A percentile compares a stretch with the other conserved stretches of the same genome.
Evolutionary conservation across 2,888 invertebrate genomes (phyloP).

Genomic region (Fragum whitleyi): DNA sequence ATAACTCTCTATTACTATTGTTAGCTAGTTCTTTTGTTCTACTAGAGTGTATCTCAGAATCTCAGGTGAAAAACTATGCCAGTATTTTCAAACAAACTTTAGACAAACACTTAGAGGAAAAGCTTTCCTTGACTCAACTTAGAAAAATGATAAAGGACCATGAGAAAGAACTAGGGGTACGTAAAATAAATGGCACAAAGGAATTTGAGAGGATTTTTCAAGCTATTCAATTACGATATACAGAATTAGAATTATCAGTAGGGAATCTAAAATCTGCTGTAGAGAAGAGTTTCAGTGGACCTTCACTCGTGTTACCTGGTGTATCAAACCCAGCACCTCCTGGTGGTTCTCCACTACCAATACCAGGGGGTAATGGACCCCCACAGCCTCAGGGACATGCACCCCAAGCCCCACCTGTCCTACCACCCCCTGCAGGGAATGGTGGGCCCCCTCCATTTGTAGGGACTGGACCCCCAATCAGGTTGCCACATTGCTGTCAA

Average conservation of each 20-base stretch:
- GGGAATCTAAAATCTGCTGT: conserved; percentile 39
- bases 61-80: conserved; percentile 28
- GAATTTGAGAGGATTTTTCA: conserved; percentile 41
- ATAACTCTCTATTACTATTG: neutral
- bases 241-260: conserved; percentile 42
- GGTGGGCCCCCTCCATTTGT: conserved; percentile 7
- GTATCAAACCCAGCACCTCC: neutral
- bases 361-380: neutral
- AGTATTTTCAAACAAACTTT: conserved; percentile 39
- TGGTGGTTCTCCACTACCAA: conserved; percentile 1
- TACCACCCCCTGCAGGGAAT: neutral
- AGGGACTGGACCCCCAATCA: conserved; percentile 11
- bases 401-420: neutral
- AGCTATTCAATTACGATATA: conserved; percentile 40
- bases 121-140: conserved; percentile 35
- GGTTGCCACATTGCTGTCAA: conserved; percentile 39
- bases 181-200: conserved; percentile 38
- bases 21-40: neutral
- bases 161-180: conserved; percentile 38
- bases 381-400: neutral
- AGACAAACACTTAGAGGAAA: conserved; percentile 48
- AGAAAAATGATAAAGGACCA: conserved; percentile 38
- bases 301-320: neutral
- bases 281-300: conserved; percentile 25
- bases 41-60: conserved; percentile 9